Percentiles rank a stretch among this genome's conserved stretches.
Evolutionary conservation across 2,888 invertebrate genomes (phyloP).

Genomic region (Meteorus cinctellus): DNA sequence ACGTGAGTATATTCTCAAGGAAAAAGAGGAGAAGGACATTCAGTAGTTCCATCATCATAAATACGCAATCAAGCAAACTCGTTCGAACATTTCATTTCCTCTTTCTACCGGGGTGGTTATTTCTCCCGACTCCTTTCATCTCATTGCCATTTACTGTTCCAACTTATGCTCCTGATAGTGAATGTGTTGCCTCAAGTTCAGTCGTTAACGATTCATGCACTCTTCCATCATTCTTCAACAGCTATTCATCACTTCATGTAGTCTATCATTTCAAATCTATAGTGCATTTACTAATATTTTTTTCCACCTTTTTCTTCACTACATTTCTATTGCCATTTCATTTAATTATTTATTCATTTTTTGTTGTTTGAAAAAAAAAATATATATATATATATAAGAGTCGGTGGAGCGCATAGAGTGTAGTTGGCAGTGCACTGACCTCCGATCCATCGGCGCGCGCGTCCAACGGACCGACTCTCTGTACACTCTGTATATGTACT

Average conservation of each 20-base stretch:
- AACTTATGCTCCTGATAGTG: background rate
- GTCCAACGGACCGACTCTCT: constrained; percentile 55
- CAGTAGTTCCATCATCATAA: constrained; percentile 12
- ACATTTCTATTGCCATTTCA: background rate
- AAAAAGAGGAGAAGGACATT: constrained; percentile 52
- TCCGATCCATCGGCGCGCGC: constrained; percentile 62
- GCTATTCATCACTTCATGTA: constrained; percentile 14
- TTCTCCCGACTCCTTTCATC: background rate
- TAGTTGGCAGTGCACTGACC: constrained; percentile 66
- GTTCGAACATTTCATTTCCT: constrained; percentile 37
- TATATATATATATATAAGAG: constrained; percentile 14
- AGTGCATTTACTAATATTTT: background rate
- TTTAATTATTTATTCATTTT: background rate
- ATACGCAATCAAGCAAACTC: constrained; percentile 35
- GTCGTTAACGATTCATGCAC: background rate
- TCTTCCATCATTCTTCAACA: constrained; percentile 10
- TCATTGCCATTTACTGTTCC: constrained; percentile 7
- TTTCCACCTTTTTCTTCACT: background rate
- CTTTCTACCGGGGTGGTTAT: background rate
- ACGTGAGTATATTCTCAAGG: constrained; percentile 66
- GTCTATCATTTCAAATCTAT: constrained; percentile 12
- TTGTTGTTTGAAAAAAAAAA: background rate
- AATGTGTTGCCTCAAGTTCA: constrained; percentile 13
- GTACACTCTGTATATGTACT: constrained; percentile 44
- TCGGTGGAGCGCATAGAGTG: constrained; percentile 43